Base-by-base conservation (phyloP, 2,113 vertebrate species). In the Xerus inauris region DNA sequence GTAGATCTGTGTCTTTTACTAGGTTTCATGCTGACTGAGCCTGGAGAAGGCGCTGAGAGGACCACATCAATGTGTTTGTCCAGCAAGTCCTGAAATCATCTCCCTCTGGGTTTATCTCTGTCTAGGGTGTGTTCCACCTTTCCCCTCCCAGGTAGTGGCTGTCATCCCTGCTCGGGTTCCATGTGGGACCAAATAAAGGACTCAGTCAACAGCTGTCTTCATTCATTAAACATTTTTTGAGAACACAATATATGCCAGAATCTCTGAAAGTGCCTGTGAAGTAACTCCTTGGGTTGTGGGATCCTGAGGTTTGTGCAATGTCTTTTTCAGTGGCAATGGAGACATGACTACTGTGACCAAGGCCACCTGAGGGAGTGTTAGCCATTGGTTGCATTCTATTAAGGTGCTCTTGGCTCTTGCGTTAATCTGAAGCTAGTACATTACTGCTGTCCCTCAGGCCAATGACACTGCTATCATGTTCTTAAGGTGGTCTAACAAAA, bases 1-100 rank as follows among this genome's bases (percentile, higher is more conserved):
- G 3, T 51, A 38, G 8, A 26, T 3, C 47, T 10, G 0, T 0
- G 24, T 4, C 45, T 47, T 42, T 64, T 14, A 19, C n/a, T 7
- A 59, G n/a, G 24, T 26, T 1, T 17, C 32, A 8, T n/a, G 49
- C 49, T 87, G 30, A 24, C 45, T 8, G 20, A 65, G 67, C 57
- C 28, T 49, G 12, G 19, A 40, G 57, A 49, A 32, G 8, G 6
- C 28, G 7, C 17, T 12, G 32, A 51, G 94, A n/a, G 9, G 14
- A 51, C n/a, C 19, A 40, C 0, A 8, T 17, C 51, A 20, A 64
- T 11, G 32, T 5, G 11, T 83, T 45, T 67, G 9, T 2, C 40
- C 24, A 35, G 32, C 47, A 38, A 45, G 82, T 40, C 73, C 87
- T 67, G 51, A 24, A 38, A 16, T 79, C 40, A 16, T 79, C 47